Conservation (phyloP, 2,888 invertebrate species). For the Cephus runcator region DNA sequence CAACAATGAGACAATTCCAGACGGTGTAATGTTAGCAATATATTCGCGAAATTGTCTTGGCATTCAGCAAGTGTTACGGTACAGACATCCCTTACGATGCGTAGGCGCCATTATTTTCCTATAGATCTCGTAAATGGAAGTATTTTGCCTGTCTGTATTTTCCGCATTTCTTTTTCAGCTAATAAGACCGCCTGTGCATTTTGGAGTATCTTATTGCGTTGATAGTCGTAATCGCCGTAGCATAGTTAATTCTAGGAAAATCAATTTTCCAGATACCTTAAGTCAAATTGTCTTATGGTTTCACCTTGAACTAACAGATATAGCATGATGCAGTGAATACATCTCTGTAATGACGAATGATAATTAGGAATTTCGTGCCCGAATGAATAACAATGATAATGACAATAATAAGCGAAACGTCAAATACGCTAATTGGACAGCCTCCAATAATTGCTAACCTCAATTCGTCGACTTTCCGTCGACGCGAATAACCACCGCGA, state of each 20-base stretch:
- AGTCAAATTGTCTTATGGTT: too few species aligned
- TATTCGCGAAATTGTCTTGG: not conserved
- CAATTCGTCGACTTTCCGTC: not conserved
- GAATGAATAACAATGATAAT: not conserved
- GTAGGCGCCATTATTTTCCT: not conserved
- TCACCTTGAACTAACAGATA: too few species aligned
- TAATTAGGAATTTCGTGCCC: not conserved
- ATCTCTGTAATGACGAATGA: too few species aligned
- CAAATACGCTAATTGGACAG: not conserved
- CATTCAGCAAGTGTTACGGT: not conserved
- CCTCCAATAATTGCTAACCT: not conserved
- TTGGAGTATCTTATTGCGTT: not conserved
- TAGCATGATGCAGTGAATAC: too few species aligned
- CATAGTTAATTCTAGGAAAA: too few species aligned
- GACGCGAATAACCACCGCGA: not conserved
- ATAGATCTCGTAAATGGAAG: not conserved
- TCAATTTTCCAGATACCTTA: not conserved
- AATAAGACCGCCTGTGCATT: not conserved
- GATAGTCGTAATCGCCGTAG: not conserved
- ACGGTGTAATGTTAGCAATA: not conserved
- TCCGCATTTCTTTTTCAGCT: too few species aligned
- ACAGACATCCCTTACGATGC: not conserved
- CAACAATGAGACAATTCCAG: not conserved
- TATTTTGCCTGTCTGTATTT: not conserved
- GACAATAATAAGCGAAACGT: not conserved